Percentiles rank a stretch among this genome's conserved stretches.
phyloP scores from a whole-genome alignment of 1,140 invertebrate species.

The Holcopasites calliopsidis region DNA sequence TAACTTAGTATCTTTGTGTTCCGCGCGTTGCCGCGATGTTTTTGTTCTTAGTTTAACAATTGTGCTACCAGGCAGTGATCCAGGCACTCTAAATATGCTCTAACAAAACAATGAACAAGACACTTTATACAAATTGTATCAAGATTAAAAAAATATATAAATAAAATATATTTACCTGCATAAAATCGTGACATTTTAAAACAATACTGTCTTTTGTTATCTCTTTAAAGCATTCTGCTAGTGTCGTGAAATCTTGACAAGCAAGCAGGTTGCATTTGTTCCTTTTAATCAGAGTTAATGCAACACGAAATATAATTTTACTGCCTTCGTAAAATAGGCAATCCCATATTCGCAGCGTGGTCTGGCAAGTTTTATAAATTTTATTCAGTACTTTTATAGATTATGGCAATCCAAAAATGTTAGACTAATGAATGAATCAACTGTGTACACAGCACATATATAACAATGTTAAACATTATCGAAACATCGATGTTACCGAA shows the following conservation, averaged over 20 bases:
- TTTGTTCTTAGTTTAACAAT: conserved; percentile 83
- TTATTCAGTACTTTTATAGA: conserved; percentile 41
- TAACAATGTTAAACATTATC: conserved; percentile 14
- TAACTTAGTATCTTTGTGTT: conserved; percentile 72
- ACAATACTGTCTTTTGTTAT: conserved; percentile 87
- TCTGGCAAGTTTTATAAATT: conserved; percentile 79
- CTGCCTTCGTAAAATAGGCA: conserved; percentile 96
- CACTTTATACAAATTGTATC: conserved; percentile 22
- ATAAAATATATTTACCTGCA: conserved; percentile 83
- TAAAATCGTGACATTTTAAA: conserved; percentile 91
- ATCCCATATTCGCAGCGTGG: conserved; percentile 95
- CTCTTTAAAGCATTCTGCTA: conserved; percentile 88
- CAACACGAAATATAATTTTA: conserved; percentile 93
- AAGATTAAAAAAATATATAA: neutral
- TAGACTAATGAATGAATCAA: conserved; percentile 28
- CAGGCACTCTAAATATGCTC: conserved; percentile 89
- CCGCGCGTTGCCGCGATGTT: conserved; percentile 79
- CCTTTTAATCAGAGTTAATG: conserved; percentile 88
- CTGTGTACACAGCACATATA: conserved; percentile 19
- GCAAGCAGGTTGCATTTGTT: conserved; percentile 86
- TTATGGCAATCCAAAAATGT: conserved; percentile 44
- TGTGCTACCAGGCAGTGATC: conserved; percentile 84
- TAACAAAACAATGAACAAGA: conserved; percentile 68
- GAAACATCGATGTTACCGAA: neutral
- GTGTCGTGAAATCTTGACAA: conserved; percentile 87